Conservation (phyloP, 2,888 invertebrate species). For the Notocelia uddmanniana region DNA sequence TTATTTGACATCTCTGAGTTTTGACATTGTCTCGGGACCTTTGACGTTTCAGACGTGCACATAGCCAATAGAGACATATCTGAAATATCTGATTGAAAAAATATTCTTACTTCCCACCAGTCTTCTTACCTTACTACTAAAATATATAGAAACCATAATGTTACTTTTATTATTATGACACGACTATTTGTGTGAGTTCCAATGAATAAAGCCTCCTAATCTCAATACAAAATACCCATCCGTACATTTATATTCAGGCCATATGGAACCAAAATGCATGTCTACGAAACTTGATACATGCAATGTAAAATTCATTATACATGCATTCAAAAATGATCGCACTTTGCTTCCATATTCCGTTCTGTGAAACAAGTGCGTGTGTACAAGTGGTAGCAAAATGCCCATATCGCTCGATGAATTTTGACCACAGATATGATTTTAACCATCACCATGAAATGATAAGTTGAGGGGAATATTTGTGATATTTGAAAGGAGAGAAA, state of each 20-base stretch:
- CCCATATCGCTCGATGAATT: neutral
- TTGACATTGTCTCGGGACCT: no score
- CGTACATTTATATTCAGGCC: neutral
- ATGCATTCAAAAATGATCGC: neutral
- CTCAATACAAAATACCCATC: neutral
- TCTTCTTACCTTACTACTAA: neutral
- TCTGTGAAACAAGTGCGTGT: neutral
- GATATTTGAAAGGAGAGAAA: neutral
- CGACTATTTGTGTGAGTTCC: no score
- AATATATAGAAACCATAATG: neutral
- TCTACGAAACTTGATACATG: neutral
- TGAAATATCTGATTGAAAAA: no score
- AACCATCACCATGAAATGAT: conserved; percentile 31
- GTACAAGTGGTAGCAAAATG: neutral
- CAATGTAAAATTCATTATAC: neutral
- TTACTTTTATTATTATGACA: neutral
- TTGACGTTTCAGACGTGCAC: no score
- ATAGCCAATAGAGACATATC: no score
- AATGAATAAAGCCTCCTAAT: neutral
- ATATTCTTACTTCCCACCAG: conserved; percentile 2
- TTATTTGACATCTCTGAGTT: no score
- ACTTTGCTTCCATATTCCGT: conserved; percentile 7
- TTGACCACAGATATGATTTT: no score
- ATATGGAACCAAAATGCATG: conserved; percentile 16
- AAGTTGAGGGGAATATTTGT: no score